A percentile compares a stretch with the other conserved stretches of the same genome.
Evolutionary conservation across 2,888 invertebrate species (phyloP).

Genomic region (Nemapogon koenigi): DNA sequence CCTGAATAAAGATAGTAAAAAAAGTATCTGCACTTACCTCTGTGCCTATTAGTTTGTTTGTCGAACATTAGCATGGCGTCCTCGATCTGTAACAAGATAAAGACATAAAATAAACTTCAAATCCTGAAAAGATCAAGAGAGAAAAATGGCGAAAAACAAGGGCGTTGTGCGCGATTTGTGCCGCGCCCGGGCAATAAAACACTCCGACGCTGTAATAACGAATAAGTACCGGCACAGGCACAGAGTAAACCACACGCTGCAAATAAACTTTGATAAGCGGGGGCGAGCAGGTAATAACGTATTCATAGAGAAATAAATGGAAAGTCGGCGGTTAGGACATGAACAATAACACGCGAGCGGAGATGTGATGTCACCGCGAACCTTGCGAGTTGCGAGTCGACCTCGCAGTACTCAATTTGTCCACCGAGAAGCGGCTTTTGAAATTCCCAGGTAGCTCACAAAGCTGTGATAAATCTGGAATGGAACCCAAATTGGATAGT

Average conservation of each 20-base stretch:
- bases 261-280: slow-evolving; percentile 66
- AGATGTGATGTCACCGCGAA: slow-evolving; percentile 52
- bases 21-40: slow-evolving; percentile 74
- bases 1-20: slow-evolving; percentile 11
- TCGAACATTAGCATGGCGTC: slow-evolving; percentile 99
- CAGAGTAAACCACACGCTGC: slow-evolving; percentile 64
- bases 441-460: slow-evolving; percentile 37
- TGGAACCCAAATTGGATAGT: slow-evolving; percentile 51
- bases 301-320: slow-evolving; percentile 67
- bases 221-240: slow-evolving; percentile 63
- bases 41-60: slow-evolving; percentile 99
- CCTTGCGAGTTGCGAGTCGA: slow-evolving; percentile 24
- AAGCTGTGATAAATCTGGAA: slow-evolving; percentile 51
- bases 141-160: slow-evolving; percentile 50
- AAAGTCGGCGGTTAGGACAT: slow-evolving; percentile 62
- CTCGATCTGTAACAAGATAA: slow-evolving; percentile 88
- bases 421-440: slow-evolving; percentile 45
- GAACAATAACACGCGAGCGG: slow-evolving; percentile 50
- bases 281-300: slow-evolving; percentile 65
- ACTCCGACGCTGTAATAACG: slow-evolving; percentile 62
- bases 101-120: slow-evolving; percentile 44
- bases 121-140: slow-evolving; percentile 38
- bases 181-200: slow-evolving; percentile 61
- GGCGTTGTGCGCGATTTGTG: slow-evolving; percentile 53
- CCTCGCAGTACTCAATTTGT: slow-evolving; percentile 38